Base-by-base conservation (phyloP, 1,140 invertebrate genomes). In the Ephestia elutella region DNA sequence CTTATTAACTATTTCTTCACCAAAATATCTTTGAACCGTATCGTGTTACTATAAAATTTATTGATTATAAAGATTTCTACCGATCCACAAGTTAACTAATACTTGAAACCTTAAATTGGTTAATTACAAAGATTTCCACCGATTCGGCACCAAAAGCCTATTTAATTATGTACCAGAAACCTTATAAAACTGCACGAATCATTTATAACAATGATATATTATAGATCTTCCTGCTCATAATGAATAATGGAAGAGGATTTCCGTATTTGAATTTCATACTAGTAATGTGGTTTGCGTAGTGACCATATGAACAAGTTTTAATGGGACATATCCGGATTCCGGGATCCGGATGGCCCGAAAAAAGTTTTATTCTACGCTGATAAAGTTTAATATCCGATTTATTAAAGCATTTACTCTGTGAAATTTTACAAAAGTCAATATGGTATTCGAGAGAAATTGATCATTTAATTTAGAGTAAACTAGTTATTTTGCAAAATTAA, bases 181-280 rank as follows among this genome's bases (percentile, higher is more conserved):
- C 13, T 3, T 15, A 44, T 15, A 44, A 44, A 44, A 15, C 38
- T 15, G 38, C n/a, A n/a, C 38, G 38, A 17, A 15, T 44, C 38
- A 44, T 44, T 44, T 44, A 44, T 44, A 44, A 44, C 38, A 44
- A 44, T 44, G 38, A 44, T 44, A 44, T 44, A 44, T 44, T 44
- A 8, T 44, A 13, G 15, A 15, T 44, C 15, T 44, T 13, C 38
- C n/a, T 44, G 38, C 56, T 15, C 56, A 25, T 35, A 28, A 13
- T 57, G 56, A 57, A 57, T 57, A 48, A 57, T 57, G 49, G 15
- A 57, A 8, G 21, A 50, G 48, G 56, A 57, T 57, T 57, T 17
- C 56, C 56, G 51, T 64, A 62, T 62, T 62, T 65, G 66, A 65
- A 68, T 65, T 68, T 68, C 66, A 68, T 65, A 49, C 44, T 20